These are phyloP conservation scores for Acronicta leporina DNA, from an alignment of 2,888 invertebrate species.

Conservation along the genomic window DNA sequence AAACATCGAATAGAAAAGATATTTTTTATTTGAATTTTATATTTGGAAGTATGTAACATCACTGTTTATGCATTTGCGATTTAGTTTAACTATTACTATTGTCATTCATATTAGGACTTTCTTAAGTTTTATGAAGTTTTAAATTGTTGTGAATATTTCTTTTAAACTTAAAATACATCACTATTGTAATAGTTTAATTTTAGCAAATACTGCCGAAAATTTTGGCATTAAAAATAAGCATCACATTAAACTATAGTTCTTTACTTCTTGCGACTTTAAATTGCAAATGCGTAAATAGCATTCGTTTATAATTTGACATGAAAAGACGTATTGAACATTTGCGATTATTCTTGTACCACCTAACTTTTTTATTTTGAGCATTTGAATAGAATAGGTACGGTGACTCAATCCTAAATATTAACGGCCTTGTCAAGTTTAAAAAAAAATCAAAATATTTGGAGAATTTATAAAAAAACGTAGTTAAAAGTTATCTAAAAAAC, in stretches of 20 bases:
- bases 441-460: too few relatives aligned
- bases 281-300: conserved; percentile 28
- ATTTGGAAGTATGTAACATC: conserved; percentile 31
- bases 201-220: background rate
- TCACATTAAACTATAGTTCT: conserved; percentile 7
- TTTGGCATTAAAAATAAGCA: conserved; percentile 1
- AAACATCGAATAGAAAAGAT: conserved; percentile 41
- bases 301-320: conserved; percentile 19
- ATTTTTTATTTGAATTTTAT: conserved; percentile 23
- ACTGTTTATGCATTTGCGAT: conserved; percentile 34
- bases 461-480: too few relatives aligned
- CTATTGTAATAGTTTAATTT: background rate
- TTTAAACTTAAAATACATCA: background rate
- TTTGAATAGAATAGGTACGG: conserved; percentile 11
- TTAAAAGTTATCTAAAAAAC: too few relatives aligned
- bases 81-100: conserved; percentile 9
- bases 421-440: too few relatives aligned
- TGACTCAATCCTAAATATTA: background rate
- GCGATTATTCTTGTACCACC: conserved; percentile 45
- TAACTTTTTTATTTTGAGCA: conserved; percentile 20
- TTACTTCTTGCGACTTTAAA: conserved; percentile 5
- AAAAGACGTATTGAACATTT: conserved; percentile 30
- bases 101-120: background rate
- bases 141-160: conserved; percentile 14
- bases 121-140: conserved; percentile 8